These are phyloP conservation scores for Taeniopygia guttata DNA, from an alignment of 2,797 vertebrate genomes.

Conservation along the genomic window DNA sequence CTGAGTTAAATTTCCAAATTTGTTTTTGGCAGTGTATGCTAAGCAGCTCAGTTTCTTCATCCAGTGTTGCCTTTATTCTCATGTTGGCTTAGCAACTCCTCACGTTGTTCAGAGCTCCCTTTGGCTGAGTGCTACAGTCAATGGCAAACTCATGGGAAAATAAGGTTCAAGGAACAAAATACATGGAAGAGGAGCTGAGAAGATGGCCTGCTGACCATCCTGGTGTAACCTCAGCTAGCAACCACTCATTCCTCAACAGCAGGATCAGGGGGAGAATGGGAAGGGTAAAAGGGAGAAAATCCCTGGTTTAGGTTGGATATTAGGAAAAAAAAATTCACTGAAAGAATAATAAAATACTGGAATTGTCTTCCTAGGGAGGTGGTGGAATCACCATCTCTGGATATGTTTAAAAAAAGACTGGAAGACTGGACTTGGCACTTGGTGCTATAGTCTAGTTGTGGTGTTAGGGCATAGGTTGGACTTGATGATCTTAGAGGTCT, in stretches of 20 bases:
- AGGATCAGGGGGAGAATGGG: not conserved
- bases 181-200: not conserved
- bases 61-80: not conserved
- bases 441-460: too few species aligned
- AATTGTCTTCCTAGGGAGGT: too few species aligned
- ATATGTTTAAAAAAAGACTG: too few species aligned
- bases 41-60: not conserved
- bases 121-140: not conserved
- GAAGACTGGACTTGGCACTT: too few species aligned
- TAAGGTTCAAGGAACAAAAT: not conserved
- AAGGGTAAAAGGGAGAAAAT: not conserved
- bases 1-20: not conserved
- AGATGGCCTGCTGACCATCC: not conserved
- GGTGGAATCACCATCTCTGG: too few species aligned
- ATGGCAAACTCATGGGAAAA: not conserved
- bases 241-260: not conserved
- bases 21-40: not conserved
- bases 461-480: too few species aligned
- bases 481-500: too few species aligned
- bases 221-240: not conserved
- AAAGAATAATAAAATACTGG: too few species aligned
- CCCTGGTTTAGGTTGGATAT: too few species aligned
- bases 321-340: too few species aligned
- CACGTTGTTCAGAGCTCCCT: fast-evolving
- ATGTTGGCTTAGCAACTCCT: not conserved